phyloP scores from a whole-genome alignment of 2,888 invertebrate genomes.

The Caenorhabditis sp. region DNA sequence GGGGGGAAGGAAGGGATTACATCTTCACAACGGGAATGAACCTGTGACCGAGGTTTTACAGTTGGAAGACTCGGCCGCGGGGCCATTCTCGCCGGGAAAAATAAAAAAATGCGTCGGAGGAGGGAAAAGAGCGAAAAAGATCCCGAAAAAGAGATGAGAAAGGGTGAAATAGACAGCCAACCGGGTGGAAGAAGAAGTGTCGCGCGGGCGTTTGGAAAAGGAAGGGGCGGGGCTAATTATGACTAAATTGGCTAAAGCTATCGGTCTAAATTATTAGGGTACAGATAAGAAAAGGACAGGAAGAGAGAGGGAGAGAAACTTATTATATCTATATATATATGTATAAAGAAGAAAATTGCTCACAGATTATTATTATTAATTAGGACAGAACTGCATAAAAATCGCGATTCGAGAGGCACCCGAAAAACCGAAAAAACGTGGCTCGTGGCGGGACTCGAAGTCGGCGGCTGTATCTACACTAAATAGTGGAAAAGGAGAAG shows the following conservation, averaged over 20 bases:
- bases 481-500: constrained; percentile 18
- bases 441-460: not conserved
- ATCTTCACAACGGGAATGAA: too few relatives aligned
- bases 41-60: too few relatives aligned
- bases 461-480: constrained; percentile 37
- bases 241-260: constrained; percentile 56
- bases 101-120: too few relatives aligned
- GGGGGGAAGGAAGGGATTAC: not conserved
- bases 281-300: too few relatives aligned
- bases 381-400: too few relatives aligned
- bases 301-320: too few relatives aligned
- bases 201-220: constrained; percentile 7
- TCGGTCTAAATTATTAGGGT: constrained; percentile 36
- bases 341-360: constrained; percentile 2
- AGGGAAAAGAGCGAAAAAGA: too few relatives aligned
- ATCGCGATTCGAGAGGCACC: too few relatives aligned
- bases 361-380: constrained; percentile 6
- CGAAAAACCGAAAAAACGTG: not conserved
- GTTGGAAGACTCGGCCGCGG: too few relatives aligned
- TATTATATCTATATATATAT: too few relatives aligned
- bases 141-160: too few relatives aligned
- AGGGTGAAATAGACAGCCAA: not conserved
- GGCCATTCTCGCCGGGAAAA: too few relatives aligned
- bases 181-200: constrained; percentile 10
- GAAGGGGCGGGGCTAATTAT: constrained; percentile 40